These are phyloP conservation scores for Galendromus occidentalis DNA, from an alignment of 1,140 invertebrate genomes.

Conservation along the genomic window DNA sequence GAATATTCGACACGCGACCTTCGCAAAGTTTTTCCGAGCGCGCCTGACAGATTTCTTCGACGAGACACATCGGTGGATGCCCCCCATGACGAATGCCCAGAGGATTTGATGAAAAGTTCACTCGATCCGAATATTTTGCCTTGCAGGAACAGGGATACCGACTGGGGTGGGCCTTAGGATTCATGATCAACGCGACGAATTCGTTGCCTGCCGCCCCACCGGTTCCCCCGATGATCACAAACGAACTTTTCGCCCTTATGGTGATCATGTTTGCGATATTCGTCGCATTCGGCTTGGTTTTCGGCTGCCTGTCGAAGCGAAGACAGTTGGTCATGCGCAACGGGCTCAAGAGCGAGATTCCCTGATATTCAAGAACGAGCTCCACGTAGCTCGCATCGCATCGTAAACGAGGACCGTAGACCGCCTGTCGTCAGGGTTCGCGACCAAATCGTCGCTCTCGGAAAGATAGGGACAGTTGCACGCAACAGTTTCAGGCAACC, in stretches of 20 bases:
- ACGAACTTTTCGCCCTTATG: constrained; percentile 6
- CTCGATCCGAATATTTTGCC: not conserved
- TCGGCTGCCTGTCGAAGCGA: constrained; percentile 4
- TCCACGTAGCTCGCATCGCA: too few species aligned
- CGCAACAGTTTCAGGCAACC: too few species aligned
- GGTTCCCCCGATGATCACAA: constrained; percentile 12
- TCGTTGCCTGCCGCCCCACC: constrained; percentile 21
- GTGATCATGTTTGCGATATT: constrained; percentile 10
- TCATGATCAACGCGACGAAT: constrained; percentile 31
- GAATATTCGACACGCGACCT: too few species aligned
- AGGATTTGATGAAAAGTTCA: too few species aligned
- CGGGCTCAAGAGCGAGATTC: not conserved
- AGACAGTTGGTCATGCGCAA: constrained; percentile 3
- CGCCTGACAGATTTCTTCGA: too few species aligned
- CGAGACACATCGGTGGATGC: too few species aligned
- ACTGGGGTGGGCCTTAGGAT: constrained; percentile 31
- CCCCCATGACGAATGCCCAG: too few species aligned
- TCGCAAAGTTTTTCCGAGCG: too few species aligned
- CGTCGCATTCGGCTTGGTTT: not conserved
- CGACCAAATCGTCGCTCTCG: too few species aligned
- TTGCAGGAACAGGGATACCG: constrained; percentile 5
- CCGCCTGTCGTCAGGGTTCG: too few species aligned
- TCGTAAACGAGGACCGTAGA: too few species aligned
- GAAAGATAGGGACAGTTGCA: too few species aligned
- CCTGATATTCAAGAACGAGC: not conserved